phyloP scores from a whole-genome alignment of 30 jellyfish, hydroid and myxozoan genomes.

The Rhopilema esculentum region DNA sequence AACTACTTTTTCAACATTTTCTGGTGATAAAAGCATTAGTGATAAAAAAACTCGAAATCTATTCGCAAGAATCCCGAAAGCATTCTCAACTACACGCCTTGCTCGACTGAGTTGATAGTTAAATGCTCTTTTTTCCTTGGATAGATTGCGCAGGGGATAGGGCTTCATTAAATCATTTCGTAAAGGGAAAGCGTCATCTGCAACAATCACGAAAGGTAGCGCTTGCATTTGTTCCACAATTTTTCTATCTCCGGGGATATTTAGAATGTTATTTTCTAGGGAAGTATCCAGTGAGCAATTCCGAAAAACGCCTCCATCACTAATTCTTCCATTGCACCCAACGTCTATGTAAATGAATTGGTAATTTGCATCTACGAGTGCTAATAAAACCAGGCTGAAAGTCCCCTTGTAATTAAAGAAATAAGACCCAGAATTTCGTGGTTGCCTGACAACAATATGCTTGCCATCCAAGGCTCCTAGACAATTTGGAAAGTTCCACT shows the following conservation, averaged over 20 bases:
- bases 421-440: constrained; percentile 38
- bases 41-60: constrained; percentile 43
- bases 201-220: constrained; percentile 33
- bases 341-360: constrained; percentile 42
- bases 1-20: constrained; percentile 18
- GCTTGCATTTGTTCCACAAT: background rate
- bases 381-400: constrained; percentile 39
- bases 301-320: constrained; percentile 67
- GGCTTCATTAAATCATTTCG: constrained; percentile 13
- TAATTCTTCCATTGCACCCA: constrained; percentile 55
- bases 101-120: constrained; percentile 12
- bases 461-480: constrained; percentile 75
- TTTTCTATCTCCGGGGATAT: constrained; percentile 30
- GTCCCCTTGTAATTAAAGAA: constrained; percentile 45
- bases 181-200: constrained; percentile 30
- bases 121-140: constrained; percentile 3
- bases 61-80: constrained; percentile 28
- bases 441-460: constrained; percentile 51
- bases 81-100: constrained; percentile 32
- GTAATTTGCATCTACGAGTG: constrained; percentile 46
- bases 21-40: constrained; percentile 42
- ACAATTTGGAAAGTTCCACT: constrained; percentile 56
- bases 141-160: constrained; percentile 9
- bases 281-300: constrained; percentile 7
- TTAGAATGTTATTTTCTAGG: constrained; percentile 17